A percentile compares a stretch with the other conserved stretches of the same genome.
phyloP scores from a whole-genome alignment of 2,797 vertebrate species.

The Masticophis lateralis region DNA sequence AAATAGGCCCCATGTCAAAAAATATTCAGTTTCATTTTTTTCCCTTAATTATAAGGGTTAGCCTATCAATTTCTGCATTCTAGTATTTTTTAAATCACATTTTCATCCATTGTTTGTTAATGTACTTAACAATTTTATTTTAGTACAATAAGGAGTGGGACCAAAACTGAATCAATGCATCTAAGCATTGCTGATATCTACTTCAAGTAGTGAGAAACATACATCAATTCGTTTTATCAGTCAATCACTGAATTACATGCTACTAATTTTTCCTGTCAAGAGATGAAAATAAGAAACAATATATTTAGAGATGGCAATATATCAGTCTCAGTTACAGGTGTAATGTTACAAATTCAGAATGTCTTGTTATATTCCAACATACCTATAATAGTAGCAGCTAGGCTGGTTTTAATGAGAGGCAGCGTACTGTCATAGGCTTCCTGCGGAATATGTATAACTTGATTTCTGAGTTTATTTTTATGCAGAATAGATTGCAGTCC shows the following conservation, averaged over 20 bases:
- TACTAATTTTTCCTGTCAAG: slow-evolving; percentile 22
- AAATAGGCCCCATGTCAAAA: too few relatives aligned
- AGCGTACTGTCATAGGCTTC: slow-evolving; percentile 94
- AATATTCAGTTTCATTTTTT: too few relatives aligned
- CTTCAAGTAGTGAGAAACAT: slow-evolving; percentile 16
- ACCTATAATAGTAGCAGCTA: slow-evolving; percentile 89
- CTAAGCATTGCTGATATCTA: slow-evolving; percentile 23
- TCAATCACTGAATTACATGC: not conserved
- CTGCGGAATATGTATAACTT: slow-evolving; percentile 83
- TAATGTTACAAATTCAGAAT: not conserved
- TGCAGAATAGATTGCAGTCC: slow-evolving; percentile 88
- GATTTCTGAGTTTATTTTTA: slow-evolving; percentile 87
- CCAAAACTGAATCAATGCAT: slow-evolving; percentile 5
- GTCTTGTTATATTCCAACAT: slow-evolving; percentile 40
- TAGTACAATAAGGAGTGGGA: not conserved
- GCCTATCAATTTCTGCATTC: too few relatives aligned
- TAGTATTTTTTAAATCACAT: too few relatives aligned
- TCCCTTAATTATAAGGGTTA: too few relatives aligned
- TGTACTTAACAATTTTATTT: not conserved
- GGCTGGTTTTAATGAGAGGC: slow-evolving; percentile 88
- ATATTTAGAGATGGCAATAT: slow-evolving; percentile 28
- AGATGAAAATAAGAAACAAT: slow-evolving; percentile 48
- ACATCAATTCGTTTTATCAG: slow-evolving; percentile 4
- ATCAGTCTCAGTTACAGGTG: slow-evolving; percentile 21
- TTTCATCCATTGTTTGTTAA: not conserved